These are phyloP conservation scores for Orthosia gothica DNA, from an alignment of 2,888 invertebrate genomes.

Conservation along the genomic window DNA sequence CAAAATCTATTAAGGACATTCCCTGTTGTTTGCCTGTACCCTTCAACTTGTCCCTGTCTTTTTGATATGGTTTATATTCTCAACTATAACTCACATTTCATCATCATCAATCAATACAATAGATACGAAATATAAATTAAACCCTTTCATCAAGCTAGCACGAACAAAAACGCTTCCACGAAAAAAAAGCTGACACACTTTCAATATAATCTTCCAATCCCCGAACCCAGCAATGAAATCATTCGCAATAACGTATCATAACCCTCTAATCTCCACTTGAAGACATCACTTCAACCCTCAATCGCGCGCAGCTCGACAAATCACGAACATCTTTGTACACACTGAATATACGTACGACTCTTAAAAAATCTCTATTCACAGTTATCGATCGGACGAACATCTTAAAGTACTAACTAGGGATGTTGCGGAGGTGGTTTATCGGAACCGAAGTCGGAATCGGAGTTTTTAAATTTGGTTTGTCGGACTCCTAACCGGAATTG, in stretches of 20 bases:
- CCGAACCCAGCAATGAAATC: slow-evolving; percentile 31
- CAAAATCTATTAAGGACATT: too few relatives aligned
- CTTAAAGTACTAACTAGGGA: slow-evolving; percentile 48
- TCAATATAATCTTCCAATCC: slow-evolving; percentile 20
- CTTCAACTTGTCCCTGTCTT: not conserved
- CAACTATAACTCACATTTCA: too few relatives aligned
- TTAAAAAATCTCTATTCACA: slow-evolving; percentile 52
- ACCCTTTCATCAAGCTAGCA: not conserved
- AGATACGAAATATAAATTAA: not conserved
- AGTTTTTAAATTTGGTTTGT: too few relatives aligned
- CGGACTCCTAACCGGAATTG: too few relatives aligned
- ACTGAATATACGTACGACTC: slow-evolving; percentile 34
- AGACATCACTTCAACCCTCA: slow-evolving; percentile 33
- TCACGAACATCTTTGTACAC: slow-evolving; percentile 29
- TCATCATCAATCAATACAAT: not conserved
- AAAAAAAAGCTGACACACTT: slow-evolving; percentile 32
- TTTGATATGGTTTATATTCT: not conserved
- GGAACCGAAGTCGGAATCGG: too few relatives aligned
- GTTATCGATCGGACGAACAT: slow-evolving; percentile 52
- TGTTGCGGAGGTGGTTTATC: too few relatives aligned
- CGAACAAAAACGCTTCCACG: not conserved
- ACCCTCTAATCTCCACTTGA: slow-evolving; percentile 38
- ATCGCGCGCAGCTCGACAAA: slow-evolving; percentile 32
- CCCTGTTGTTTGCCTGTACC: too few relatives aligned
- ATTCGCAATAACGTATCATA: slow-evolving; percentile 54